These are phyloP conservation scores for Luscinia luscinia DNA, from an alignment of 2,797 vertebrate genomes.

Conservation along the genomic window DNA sequence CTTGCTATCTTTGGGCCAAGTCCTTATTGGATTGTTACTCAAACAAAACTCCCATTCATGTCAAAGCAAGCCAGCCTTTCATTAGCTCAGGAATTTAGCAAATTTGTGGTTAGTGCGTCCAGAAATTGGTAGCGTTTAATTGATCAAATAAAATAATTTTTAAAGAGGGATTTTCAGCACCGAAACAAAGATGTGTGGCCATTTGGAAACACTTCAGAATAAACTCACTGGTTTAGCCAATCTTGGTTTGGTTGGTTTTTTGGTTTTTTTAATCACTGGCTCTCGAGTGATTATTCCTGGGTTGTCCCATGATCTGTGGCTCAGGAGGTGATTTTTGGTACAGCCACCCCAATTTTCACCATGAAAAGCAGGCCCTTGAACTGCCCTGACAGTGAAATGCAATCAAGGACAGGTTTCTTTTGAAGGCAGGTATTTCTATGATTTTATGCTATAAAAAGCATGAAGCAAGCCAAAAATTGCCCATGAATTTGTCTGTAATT, in stretches of 20 bases:
- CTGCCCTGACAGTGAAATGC: neutral
- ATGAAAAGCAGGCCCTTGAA: neutral
- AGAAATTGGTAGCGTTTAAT: slow-evolving; percentile 62
- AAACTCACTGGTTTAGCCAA: neutral
- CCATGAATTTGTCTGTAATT: neutral
- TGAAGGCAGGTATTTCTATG: neutral
- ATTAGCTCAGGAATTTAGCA: slow-evolving; percentile 70
- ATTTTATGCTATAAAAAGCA: neutral
- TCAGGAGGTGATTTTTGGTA: neutral
- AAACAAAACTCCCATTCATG: slow-evolving; percentile 74
- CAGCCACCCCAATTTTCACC: neutral
- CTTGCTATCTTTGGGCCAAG: slow-evolving; percentile 68
- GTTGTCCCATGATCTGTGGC: neutral
- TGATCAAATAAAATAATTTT: slow-evolving; percentile 58
- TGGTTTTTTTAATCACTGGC: neutral
- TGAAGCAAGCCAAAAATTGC: neutral
- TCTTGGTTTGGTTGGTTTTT: neutral
- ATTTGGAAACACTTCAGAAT: slow-evolving; percentile 44
- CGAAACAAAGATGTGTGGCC: slow-evolving; percentile 17
- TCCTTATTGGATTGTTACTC: slow-evolving; percentile 65
- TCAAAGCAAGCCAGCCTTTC: slow-evolving; percentile 69
- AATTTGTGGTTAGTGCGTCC: slow-evolving; percentile 64
- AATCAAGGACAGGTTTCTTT: neutral
- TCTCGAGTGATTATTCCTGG: neutral
- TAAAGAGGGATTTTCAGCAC: slow-evolving; percentile 35